Evolutionary conservation across 2,113 vertebrate species (phyloP).

Genomic region (Hypanus sabinus): DNA sequence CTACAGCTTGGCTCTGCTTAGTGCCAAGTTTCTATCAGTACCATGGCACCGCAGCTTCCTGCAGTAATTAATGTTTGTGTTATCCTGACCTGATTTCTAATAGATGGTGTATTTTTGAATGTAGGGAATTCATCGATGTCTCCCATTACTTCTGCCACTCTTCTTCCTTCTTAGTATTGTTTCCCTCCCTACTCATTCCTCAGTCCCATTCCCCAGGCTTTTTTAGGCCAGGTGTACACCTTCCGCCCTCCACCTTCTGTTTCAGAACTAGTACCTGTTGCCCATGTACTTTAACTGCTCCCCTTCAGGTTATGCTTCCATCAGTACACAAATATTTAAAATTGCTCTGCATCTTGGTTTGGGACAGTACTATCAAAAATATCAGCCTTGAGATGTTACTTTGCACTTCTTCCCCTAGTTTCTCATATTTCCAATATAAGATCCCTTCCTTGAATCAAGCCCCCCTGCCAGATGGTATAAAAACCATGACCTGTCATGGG

Average conservation of each 20-base stretch:
- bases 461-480: not conserved
- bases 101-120: not conserved
- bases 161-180: not conserved
- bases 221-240: not conserved
- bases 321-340: not conserved
- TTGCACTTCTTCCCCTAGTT: not conserved
- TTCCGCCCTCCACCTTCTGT: not conserved
- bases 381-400: not conserved
- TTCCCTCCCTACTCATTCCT: not conserved
- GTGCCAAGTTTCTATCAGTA: constrained; percentile 2
- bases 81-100: not conserved
- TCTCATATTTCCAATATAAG: not conserved
- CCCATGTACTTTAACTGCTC: not conserved
- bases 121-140: not conserved
- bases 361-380: not conserved
- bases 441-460: not conserved
- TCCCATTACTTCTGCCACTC: not conserved
- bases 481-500: not conserved
- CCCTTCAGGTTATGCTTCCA: not conserved
- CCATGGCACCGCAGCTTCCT: not conserved
- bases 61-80: not conserved
- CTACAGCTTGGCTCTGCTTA: not conserved
- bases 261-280: not conserved
- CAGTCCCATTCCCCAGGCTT: not conserved
- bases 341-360: not conserved